phyloP scores from a whole-genome alignment of 2,113 vertebrate genomes.

The Tapirus terrestris region DNA sequence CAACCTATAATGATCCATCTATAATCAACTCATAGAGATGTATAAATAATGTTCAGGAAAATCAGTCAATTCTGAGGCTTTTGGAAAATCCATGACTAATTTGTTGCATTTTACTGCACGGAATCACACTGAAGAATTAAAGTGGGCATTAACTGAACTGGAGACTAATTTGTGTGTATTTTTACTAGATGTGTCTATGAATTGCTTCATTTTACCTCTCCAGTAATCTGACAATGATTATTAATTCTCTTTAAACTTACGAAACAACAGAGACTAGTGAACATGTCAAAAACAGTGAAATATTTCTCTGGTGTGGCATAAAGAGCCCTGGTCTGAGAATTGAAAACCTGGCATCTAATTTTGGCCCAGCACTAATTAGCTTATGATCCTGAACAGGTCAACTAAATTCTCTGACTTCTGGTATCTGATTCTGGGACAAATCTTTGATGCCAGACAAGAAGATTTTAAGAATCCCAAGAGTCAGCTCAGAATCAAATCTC shows the following conservation, averaged over 20 bases:
- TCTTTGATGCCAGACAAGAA: background rate
- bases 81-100: background rate
- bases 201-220: background rate
- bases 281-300: background rate
- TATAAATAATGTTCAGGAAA: slow-evolving; percentile 43
- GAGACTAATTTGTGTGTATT: background rate
- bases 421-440: background rate
- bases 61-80: background rate
- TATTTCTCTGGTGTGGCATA: background rate
- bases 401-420: slow-evolving; percentile 35
- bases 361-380: background rate
- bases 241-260: background rate
- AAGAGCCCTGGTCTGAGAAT: background rate
- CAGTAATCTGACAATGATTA: background rate
- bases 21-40: background rate
- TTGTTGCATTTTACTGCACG: background rate
- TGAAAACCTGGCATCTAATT: background rate
- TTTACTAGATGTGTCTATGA: background rate
- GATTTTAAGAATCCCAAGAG: background rate
- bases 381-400: slow-evolving; percentile 12
- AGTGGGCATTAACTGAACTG: no score
- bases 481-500: background rate
- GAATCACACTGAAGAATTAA: no score
- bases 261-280: background rate
- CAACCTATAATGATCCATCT: background rate